Evolutionary conservation across 2,888 invertebrate species (phyloP).

Genomic region (Pristionchus mayeri): DNA sequence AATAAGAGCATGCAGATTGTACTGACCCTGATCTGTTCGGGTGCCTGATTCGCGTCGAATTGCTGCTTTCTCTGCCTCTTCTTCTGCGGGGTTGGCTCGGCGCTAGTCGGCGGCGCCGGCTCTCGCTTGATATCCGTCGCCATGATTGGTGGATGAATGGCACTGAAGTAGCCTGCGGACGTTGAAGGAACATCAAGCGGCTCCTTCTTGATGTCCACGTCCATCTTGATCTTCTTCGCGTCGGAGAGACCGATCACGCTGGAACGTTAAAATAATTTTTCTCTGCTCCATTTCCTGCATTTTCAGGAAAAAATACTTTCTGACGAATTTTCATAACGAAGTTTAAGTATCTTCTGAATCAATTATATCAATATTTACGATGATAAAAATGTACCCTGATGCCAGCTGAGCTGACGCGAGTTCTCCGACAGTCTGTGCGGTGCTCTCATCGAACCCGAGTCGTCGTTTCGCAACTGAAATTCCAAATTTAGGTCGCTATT

Average conservation of each 20-base stretch:
- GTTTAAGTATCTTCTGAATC: too few relatives aligned
- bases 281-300: neutral
- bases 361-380: too few relatives aligned
- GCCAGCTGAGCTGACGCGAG: slow-evolving; percentile 26
- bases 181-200: neutral
- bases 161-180: neutral
- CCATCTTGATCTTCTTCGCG: slow-evolving; percentile 33
- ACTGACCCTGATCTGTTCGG: slow-evolving; percentile 49
- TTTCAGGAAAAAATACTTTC: neutral
- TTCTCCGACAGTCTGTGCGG: slow-evolving; percentile 42
- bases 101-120: neutral
- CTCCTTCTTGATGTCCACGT: neutral
- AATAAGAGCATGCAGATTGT: neutral
- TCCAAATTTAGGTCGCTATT: too few relatives aligned
- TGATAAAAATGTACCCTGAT: neutral
- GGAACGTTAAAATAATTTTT: neutral
- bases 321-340: too few relatives aligned
- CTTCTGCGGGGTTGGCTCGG: slow-evolving; percentile 40
- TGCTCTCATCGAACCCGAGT: slow-evolving; percentile 44
- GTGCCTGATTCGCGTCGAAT: slow-evolving; percentile 49
- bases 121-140: neutral
- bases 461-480: slow-evolving; percentile 48
- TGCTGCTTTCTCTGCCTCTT: slow-evolving; percentile 48
- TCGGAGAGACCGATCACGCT: neutral
- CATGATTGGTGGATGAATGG: too few relatives aligned